These are phyloP conservation scores for Daktulosphaira vitifoliae DNA, from an alignment of 1,140 invertebrate genomes.

Conservation along the genomic window DNA sequence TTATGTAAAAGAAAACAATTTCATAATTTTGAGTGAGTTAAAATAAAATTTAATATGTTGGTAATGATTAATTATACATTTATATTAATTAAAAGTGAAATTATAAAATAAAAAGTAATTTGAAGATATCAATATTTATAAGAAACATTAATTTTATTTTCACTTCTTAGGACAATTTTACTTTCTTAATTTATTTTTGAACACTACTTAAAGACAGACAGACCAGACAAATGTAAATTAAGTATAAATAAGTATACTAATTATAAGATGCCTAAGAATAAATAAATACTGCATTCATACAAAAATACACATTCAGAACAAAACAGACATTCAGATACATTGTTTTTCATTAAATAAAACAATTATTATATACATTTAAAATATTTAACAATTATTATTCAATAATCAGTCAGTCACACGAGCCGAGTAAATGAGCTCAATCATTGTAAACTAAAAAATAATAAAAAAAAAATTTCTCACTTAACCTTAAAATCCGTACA, in stretches of 20 bases:
- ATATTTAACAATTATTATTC: slow-evolving; percentile 33
- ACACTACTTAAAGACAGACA: slow-evolving; percentile 20
- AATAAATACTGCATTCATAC: slow-evolving; percentile 31
- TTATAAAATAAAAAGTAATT: too few relatives aligned
- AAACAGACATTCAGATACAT: slow-evolving; percentile 27
- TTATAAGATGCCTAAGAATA: slow-evolving; percentile 25
- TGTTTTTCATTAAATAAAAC: slow-evolving; percentile 27
- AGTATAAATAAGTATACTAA: too few relatives aligned
- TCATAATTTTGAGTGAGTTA: too few relatives aligned
- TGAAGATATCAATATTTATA: too few relatives aligned
- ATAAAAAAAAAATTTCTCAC: slow-evolving; percentile 28
- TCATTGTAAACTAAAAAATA: slow-evolving; percentile 23
- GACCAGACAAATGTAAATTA: slow-evolving; percentile 28
- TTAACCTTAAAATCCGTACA: slow-evolving; percentile 32
- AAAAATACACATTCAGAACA: slow-evolving; percentile 32
- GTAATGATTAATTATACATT: too few relatives aligned
- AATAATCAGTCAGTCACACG: slow-evolving; percentile 33
- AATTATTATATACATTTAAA: slow-evolving; percentile 30
- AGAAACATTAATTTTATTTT: too few relatives aligned
- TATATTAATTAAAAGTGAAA: too few relatives aligned
- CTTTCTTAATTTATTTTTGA: too few relatives aligned
- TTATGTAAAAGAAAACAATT: too few relatives aligned
- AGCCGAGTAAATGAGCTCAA: slow-evolving; percentile 33
- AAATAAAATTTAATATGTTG: too few relatives aligned
- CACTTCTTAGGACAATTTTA: too few relatives aligned